phyloP scores from a whole-genome alignment of 1,140 invertebrate genomes.

The Ooceraea biroi region DNA sequence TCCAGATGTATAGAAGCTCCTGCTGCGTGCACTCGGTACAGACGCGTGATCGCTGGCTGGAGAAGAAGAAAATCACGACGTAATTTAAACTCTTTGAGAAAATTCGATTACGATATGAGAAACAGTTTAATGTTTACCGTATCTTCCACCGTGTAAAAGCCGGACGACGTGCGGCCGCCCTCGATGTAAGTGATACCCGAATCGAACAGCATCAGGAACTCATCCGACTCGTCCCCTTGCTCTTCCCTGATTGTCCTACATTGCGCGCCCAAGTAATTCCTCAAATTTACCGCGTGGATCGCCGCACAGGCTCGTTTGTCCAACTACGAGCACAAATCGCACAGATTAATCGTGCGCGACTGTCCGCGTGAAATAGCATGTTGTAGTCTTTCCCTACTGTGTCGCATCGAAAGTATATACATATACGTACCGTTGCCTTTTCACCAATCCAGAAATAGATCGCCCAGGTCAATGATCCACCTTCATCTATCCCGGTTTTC shows the following conservation, averaged over 20 bases:
- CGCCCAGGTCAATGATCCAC: conserved; percentile 95
- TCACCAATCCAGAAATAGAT: conserved; percentile 99
- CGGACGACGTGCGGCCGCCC: conserved; percentile 97
- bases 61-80: conserved; percentile 64
- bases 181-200: conserved; percentile 98
- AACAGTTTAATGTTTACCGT: conserved; percentile 86
- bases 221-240: conserved; percentile 97
- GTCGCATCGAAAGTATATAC: background rate
- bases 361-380: background rate
- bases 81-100: conserved; percentile 3
- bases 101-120: background rate
- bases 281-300: conserved; percentile 99
- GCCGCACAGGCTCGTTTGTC: conserved; percentile 99
- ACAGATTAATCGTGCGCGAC: background rate
- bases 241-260: conserved; percentile 99
- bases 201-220: conserved; percentile 97
- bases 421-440: conserved; percentile 92
- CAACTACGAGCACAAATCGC: conserved; percentile 87
- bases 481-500: conserved; percentile 95
- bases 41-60: conserved; percentile 92
- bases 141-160: conserved; percentile 99
- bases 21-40: conserved; percentile 96
- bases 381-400: background rate
- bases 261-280: conserved; percentile 97
- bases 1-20: conserved; percentile 97